Evolutionary conservation across 2,888 invertebrate species (phyloP).

Genomic region (Apocheima hispidaria): DNA sequence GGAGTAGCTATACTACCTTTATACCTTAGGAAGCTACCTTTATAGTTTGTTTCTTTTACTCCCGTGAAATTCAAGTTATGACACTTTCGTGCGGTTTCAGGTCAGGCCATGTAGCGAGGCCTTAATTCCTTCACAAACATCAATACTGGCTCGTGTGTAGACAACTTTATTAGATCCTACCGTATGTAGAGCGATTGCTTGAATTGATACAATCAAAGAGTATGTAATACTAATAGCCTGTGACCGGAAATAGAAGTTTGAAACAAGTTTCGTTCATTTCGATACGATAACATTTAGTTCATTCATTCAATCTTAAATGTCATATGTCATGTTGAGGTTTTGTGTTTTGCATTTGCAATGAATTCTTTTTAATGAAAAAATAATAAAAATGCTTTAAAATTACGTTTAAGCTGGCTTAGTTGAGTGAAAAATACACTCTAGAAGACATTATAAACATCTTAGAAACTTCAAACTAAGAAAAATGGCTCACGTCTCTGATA

Average conservation of each 20-base stretch:
- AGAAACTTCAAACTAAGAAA: conserved; percentile 29
- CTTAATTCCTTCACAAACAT: too few species aligned
- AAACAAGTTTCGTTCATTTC: background rate
- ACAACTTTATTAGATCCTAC: too few species aligned
- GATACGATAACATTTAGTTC: background rate
- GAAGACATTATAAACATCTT: background rate
- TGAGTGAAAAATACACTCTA: background rate
- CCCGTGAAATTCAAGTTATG: too few species aligned
- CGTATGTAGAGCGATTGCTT: too few species aligned
- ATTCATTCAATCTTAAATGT: background rate
- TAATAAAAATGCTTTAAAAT: conserved; percentile 32
- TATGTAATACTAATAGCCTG: background rate
- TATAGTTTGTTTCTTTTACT: too few species aligned
- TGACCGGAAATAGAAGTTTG: background rate
- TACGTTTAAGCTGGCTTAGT: conserved; percentile 17
- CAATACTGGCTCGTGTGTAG: too few species aligned
- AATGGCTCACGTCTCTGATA: conserved; percentile 80
- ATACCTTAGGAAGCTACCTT: too few species aligned
- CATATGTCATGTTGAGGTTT: background rate
- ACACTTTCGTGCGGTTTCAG: too few species aligned
- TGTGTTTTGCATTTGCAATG: too few species aligned
- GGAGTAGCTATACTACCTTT: too few species aligned
- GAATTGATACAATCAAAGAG: too few species aligned
- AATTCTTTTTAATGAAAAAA: background rate
- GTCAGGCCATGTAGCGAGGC: too few species aligned